Conservation (phyloP, 1,140 invertebrate genomes). For the Pseudomyrmex gracilis region DNA sequence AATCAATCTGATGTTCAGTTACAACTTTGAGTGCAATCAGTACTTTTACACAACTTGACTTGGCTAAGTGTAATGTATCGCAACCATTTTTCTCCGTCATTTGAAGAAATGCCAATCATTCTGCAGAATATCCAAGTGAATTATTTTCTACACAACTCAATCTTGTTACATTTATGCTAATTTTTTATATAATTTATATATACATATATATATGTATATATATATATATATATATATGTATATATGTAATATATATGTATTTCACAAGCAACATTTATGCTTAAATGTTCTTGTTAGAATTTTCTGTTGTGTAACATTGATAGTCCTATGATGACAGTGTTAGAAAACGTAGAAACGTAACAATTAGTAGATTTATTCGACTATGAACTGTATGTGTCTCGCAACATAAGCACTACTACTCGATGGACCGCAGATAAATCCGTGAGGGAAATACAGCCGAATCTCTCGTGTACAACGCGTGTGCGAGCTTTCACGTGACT, state of each 20-base stretch:
- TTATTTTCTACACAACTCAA: too few relatives aligned
- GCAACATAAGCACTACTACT: background rate
- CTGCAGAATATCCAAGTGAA: background rate
- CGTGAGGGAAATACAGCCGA: background rate
- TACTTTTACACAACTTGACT: background rate
- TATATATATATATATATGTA: background rate
- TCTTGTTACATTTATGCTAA: background rate
- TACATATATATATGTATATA: background rate
- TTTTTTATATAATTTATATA: background rate
- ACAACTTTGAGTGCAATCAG: background rate
- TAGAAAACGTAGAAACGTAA: background rate
- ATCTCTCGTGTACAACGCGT: background rate
- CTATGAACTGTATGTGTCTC: background rate
- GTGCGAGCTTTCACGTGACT: background rate
- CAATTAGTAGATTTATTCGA: background rate
- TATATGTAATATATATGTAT: background rate
- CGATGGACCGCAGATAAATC: background rate
- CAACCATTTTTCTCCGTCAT: background rate
- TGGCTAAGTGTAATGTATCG: background rate
- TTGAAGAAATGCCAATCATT: slow-evolving; percentile 6
- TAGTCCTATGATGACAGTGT: background rate
- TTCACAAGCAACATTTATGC: background rate
- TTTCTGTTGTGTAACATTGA: background rate
- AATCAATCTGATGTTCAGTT: background rate
- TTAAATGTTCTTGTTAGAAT: background rate